These are phyloP conservation scores for Polyommatus icarus DNA, from an alignment of 2,888 invertebrate genomes.

Conservation along the genomic window DNA sequence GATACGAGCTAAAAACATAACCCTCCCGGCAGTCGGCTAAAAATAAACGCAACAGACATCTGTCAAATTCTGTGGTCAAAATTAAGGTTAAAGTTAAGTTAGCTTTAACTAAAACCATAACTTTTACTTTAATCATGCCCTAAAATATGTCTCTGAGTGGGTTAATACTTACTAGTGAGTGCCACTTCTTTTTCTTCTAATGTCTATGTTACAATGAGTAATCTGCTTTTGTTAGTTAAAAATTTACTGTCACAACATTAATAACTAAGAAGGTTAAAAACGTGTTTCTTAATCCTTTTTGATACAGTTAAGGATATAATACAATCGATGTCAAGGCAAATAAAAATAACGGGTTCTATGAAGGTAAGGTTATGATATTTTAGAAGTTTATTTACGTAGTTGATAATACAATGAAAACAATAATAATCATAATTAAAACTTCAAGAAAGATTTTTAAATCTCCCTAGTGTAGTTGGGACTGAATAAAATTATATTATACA, in stretches of 20 bases:
- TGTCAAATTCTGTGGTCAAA: too few species aligned
- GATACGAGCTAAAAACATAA: too few species aligned
- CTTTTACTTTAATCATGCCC: too few species aligned
- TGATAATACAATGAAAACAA: not conserved
- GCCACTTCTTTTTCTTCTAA: not conserved
- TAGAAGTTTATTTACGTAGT: not conserved
- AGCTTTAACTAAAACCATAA: too few species aligned
- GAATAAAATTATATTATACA: too few species aligned
- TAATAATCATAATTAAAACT: not conserved
- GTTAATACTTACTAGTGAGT: not conserved
- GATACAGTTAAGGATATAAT: not conserved
- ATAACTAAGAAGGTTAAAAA: constrained; percentile 13
- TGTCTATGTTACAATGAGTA: not conserved
- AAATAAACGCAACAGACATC: too few species aligned
- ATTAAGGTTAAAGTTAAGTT: too few species aligned
- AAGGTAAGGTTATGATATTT: not conserved
- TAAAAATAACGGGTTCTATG: not conserved
- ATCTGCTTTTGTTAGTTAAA: constrained; percentile 4
- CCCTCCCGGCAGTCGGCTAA: too few species aligned
- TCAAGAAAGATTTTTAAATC: not conserved
- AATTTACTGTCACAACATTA: not conserved
- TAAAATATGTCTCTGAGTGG: too few species aligned
- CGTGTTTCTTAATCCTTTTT: constrained; percentile 2
- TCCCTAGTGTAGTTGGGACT: too few species aligned
- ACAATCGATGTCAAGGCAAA: constrained; percentile 13